These are phyloP conservation scores for Bufotes viridis DNA, from an alignment of 2,797 vertebrate species.

Conservation along the genomic window DNA sequence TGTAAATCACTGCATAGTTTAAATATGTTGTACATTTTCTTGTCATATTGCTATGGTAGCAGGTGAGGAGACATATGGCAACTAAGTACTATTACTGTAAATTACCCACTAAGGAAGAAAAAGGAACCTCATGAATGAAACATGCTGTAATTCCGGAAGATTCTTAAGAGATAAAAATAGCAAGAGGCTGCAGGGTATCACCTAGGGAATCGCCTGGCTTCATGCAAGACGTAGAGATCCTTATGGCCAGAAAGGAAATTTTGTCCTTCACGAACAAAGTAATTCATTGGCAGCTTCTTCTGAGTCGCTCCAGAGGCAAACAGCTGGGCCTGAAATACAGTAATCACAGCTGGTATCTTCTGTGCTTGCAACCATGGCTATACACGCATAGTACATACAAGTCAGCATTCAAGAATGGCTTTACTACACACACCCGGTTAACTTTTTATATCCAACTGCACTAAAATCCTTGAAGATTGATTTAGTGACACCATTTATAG, in stretches of 20 bases:
- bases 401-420: background rate
- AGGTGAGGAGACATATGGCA: conserved; percentile 43
- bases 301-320: conserved; percentile 17
- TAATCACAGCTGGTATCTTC: conserved; percentile 12
- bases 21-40: background rate
- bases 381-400: background rate
- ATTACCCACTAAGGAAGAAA: conserved; percentile 35
- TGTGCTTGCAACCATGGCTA: conserved; percentile 3
- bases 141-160: conserved; percentile 37
- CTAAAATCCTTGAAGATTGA: background rate
- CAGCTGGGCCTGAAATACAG: conserved; percentile 13
- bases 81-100: conserved; percentile 29
- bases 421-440: background rate
- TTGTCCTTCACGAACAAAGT: conserved; percentile 20
- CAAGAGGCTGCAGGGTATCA: conserved; percentile 41
- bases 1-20: conserved; percentile 10
- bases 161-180: conserved; percentile 43
- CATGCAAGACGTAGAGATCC: conserved; percentile 2
- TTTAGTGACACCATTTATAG: background rate
- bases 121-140: conserved; percentile 51
- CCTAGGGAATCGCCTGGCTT: conserved; percentile 42
- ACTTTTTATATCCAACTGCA: background rate
- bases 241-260: conserved; percentile 42
- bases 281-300: conserved; percentile 24
- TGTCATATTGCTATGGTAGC: conserved; percentile 3